A percentile compares a stretch with the other conserved stretches of the same genome.
Conservation (phyloP, 2,797 vertebrate genomes). For the Eulemur albifrons region DNA sequence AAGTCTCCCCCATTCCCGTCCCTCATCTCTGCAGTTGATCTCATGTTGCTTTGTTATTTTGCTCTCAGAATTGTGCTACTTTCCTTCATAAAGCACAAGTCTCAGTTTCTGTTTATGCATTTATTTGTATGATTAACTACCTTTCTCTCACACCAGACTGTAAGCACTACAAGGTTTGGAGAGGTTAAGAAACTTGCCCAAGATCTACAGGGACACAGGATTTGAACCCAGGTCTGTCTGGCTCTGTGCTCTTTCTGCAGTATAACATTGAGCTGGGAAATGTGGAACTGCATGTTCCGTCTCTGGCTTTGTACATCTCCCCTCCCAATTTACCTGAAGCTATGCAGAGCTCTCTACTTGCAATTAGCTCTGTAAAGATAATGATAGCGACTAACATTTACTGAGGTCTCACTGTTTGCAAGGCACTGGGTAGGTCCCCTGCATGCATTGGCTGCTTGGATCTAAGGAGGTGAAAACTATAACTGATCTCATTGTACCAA, state of each 20-base stretch:
- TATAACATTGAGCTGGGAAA: not conserved
- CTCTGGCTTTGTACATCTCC: not conserved
- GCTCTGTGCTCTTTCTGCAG: not conserved
- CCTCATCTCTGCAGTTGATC: not conserved
- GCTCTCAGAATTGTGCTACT: not conserved
- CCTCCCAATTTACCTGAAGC: not conserved
- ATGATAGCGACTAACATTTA: not conserved
- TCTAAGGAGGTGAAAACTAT: not conserved
- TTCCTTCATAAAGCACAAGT: not conserved
- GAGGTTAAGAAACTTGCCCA: not conserved
- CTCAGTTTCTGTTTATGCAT: not conserved
- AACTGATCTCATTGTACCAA: not conserved
- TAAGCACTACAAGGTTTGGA: not conserved
- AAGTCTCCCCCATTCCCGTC: no score
- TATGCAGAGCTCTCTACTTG: not conserved
- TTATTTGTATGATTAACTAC: not conserved
- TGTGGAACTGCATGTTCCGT: accelerated
- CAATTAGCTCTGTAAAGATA: not conserved
- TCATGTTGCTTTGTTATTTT: not conserved
- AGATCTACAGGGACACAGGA: not conserved
- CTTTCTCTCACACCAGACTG: not conserved
- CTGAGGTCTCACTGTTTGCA: not conserved
- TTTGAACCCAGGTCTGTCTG: not conserved
- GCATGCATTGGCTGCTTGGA: not conserved
- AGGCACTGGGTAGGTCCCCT: not conserved